A percentile compares a stretch with the other conserved stretches of the same genome.
Evolutionary conservation across 2,888 invertebrate species (phyloP).

Genomic region (Carterocephalus palaemon): DNA sequence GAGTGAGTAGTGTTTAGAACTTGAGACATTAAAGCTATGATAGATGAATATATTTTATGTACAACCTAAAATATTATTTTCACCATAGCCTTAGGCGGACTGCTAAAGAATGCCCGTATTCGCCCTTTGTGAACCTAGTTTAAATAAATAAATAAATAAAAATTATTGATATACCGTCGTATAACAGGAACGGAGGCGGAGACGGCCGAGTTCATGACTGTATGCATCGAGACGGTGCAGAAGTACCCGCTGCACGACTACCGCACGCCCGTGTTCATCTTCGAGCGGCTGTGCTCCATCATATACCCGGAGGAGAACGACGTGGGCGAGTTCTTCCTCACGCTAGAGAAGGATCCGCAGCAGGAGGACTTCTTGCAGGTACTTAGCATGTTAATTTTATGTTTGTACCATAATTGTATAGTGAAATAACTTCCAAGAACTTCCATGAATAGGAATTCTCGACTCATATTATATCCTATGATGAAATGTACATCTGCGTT

Average conservation of each 20-base stretch:
- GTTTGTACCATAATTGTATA: neutral
- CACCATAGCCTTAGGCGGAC: too few species aligned
- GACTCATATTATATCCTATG: too few species aligned
- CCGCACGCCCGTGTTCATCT: constrained; percentile 97
- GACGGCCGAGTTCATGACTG: constrained; percentile 97
- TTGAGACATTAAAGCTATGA: too few species aligned
- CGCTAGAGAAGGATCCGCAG: constrained; percentile 98
- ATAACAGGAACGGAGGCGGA: constrained; percentile 92
- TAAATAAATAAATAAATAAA: too few species aligned
- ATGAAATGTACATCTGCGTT: too few species aligned
- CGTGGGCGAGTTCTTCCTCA: constrained; percentile 96
- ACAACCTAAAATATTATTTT: too few species aligned
- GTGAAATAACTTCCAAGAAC: too few species aligned
- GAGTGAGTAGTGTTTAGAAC: too few species aligned
- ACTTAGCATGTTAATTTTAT: constrained; percentile 26
- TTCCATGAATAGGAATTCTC: too few species aligned
- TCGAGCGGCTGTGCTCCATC: constrained; percentile 97
- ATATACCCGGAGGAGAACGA: constrained; percentile 99
- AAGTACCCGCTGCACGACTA: constrained; percentile 95
- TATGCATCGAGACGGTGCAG: constrained; percentile 96
- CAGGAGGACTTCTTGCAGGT: constrained; percentile 98
- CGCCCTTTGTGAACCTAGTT: too few species aligned
- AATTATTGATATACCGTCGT: neutral
- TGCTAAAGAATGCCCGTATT: too few species aligned
- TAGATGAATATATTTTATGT: too few species aligned